These are phyloP conservation scores for Chymomyza fuscimana DNA, from an alignment of 2,888 invertebrate genomes.

Conservation along the genomic window DNA sequence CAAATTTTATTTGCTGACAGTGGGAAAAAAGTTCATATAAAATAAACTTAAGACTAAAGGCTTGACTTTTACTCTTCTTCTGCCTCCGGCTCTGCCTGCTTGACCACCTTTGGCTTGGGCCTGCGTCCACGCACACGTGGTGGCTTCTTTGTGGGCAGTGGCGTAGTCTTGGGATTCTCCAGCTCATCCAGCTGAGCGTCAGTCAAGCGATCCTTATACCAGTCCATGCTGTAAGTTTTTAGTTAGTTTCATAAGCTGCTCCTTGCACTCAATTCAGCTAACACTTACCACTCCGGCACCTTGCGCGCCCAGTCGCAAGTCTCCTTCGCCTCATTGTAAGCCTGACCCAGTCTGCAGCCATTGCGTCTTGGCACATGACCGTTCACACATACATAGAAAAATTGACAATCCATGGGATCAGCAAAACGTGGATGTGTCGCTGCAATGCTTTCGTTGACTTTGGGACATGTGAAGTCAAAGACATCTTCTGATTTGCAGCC, in stretches of 20 bases:
- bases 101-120: constrained; percentile 59
- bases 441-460: constrained; percentile 86
- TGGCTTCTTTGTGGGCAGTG: constrained; percentile 80
- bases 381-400: constrained; percentile 95
- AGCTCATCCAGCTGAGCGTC: constrained; percentile 89
- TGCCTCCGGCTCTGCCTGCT: constrained; percentile 56
- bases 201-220: constrained; percentile 92
- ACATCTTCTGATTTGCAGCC: constrained; percentile 92
- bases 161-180: constrained; percentile 87
- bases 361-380: constrained; percentile 91
- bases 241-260: background rate
- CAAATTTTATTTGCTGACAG: constrained; percentile 8
- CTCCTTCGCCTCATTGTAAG: constrained; percentile 89
- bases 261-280: background rate
- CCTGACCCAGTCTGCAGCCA: constrained; percentile 93
- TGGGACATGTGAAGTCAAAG: constrained; percentile 90
- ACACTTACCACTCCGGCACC: constrained; percentile 91
- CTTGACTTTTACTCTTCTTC: constrained; percentile 47
- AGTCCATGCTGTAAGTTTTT: constrained; percentile 86
- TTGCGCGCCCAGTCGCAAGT: constrained; percentile 92
- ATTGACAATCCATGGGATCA: constrained; percentile 94
- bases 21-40: constrained; percentile 9
- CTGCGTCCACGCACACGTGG: constrained; percentile 81
- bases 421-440: constrained; percentile 92
- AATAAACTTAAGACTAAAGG: constrained; percentile 44